These are phyloP conservation scores for Lasioglossum lativentre DNA, from an alignment of 2,888 invertebrate species.

Conservation along the genomic window DNA sequence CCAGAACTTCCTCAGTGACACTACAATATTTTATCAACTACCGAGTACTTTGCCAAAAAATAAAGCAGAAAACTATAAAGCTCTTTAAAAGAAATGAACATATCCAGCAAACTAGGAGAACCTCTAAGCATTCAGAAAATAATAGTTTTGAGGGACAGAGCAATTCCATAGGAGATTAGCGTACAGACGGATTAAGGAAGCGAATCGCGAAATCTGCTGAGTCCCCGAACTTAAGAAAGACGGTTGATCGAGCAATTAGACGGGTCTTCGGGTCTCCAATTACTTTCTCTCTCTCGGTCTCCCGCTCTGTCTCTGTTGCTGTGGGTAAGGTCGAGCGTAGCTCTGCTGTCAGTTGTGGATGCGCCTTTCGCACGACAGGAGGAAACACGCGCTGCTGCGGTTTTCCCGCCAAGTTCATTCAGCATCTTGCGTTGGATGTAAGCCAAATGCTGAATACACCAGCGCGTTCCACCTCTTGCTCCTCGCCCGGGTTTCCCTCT, in stretches of 20 bases:
- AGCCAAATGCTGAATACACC: constrained; percentile 81
- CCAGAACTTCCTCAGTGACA: background rate
- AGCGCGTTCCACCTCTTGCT: constrained; percentile 30
- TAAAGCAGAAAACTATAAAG: background rate
- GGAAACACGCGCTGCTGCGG: constrained; percentile 69
- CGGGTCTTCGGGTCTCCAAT: constrained; percentile 33
- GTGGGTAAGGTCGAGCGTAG: constrained; percentile 40
- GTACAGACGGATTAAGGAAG: background rate
- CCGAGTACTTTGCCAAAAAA: background rate
- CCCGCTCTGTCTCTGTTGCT: background rate
- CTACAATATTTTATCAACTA: background rate
- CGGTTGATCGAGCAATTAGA: constrained; percentile 1
- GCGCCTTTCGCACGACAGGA: constrained; percentile 57
- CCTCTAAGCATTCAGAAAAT: background rate
- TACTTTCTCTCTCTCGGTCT: background rate
- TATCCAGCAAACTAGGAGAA: background rate
- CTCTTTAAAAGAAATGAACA: background rate
- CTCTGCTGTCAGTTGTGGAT: constrained; percentile 55
- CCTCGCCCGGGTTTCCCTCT: constrained; percentile 29
- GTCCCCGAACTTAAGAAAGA: constrained; percentile 5
- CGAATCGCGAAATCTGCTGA: constrained; percentile 10
- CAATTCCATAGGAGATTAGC: background rate
- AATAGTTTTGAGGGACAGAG: background rate
- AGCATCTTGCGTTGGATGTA: constrained; percentile 81
- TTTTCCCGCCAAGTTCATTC: constrained; percentile 84